Evolutionary conservation across 2,888 invertebrate species (phyloP).

Genomic region (Spatulosminthurus flaviceps): DNA sequence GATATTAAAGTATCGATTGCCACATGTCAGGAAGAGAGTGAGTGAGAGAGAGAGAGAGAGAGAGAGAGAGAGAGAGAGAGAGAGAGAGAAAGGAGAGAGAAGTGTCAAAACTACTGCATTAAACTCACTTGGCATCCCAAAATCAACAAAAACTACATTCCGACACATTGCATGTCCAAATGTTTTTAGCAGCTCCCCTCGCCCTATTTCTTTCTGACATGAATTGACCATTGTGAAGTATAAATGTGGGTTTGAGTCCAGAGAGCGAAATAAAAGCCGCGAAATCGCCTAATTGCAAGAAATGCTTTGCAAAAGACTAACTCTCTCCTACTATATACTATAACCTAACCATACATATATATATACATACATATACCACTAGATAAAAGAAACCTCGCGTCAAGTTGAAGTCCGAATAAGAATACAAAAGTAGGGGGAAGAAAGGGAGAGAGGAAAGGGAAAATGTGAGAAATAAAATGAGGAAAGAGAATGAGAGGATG

Average conservation of each 20-base stretch:
- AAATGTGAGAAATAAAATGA: conserved; percentile 35
- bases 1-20: conserved; percentile 12
- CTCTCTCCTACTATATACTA: too few species aligned
- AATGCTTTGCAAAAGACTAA: too few species aligned
- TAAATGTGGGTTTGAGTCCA: too few species aligned
- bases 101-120: background rate
- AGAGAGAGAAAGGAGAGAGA: background rate
- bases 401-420: too few species aligned
- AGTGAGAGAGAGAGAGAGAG: background rate
- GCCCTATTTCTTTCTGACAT: background rate
- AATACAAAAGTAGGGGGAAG: conserved; percentile 2
- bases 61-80: background rate
- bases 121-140: too few species aligned
- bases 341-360: too few species aligned
- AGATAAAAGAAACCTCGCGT: too few species aligned
- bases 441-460: background rate
- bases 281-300: too few species aligned
- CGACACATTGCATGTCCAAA: background rate
- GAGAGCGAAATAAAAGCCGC: too few species aligned
- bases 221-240: too few species aligned
- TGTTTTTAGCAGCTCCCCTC: background rate
- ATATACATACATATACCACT: too few species aligned
- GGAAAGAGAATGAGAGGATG: conserved; percentile 20
- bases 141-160: too few species aligned
- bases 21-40: background rate